A percentile compares a stretch with the other conserved stretches of the same genome.
Evolutionary conservation across 2,113 vertebrate genomes (phyloP).

Genomic region (Conger conger): DNA sequence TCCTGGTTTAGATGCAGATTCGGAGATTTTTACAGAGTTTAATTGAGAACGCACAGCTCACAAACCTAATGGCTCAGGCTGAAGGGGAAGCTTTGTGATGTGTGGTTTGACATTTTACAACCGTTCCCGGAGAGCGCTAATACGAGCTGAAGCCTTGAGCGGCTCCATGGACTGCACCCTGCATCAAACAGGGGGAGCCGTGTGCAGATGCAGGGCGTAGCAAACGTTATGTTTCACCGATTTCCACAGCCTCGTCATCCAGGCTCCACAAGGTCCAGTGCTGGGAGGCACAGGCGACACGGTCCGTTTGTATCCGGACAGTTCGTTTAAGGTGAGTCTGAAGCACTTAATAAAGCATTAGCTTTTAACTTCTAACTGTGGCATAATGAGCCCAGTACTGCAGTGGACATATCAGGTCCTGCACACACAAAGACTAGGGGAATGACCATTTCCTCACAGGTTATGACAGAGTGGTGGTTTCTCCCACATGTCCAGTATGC

Average conservation of each 20-base stretch:
- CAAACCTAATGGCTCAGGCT: too few species aligned
- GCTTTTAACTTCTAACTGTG: too few species aligned
- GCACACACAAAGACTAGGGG: background rate
- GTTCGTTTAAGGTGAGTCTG: too few species aligned
- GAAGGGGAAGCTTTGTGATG: conserved; percentile 18
- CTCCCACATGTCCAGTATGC: too few species aligned
- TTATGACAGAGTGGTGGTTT: too few species aligned
- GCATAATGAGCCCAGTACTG: background rate
- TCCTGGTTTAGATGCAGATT: too few species aligned
- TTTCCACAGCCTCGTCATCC: background rate
- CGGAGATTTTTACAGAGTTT: background rate
- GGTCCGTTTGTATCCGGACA: too few species aligned
- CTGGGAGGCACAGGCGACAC: background rate
- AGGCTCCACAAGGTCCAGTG: background rate
- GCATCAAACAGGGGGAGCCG: background rate
- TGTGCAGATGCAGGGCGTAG: background rate
- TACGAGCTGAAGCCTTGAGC: too few species aligned
- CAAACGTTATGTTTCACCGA: background rate
- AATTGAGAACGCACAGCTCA: background rate
- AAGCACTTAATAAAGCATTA: too few species aligned
- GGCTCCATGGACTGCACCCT: too few species aligned
- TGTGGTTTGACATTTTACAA: background rate
- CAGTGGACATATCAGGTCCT: too few species aligned
- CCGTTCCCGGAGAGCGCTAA: background rate
- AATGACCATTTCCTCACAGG: background rate